Conservation (phyloP, 1,140 invertebrate genomes). For the Drosophila tristis region DNA sequence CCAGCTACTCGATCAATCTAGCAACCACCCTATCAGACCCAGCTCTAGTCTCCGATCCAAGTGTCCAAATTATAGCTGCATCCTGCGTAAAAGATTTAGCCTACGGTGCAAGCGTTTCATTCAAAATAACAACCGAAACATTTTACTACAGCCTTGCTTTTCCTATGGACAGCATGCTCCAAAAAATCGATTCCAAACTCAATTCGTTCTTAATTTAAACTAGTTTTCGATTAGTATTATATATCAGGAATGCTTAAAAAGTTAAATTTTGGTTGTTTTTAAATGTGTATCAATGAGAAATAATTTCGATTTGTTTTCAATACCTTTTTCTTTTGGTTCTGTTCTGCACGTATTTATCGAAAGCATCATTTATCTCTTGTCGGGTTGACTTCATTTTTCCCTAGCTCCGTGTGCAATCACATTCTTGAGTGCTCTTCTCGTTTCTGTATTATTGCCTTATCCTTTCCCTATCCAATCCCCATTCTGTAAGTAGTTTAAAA, state of each 20-base stretch:
- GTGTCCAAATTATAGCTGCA: slow-evolving; percentile 52
- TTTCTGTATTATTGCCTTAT: neutral
- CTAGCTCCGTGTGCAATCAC: too few relatives aligned
- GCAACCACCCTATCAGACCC: slow-evolving; percentile 22
- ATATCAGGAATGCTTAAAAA: slow-evolving; percentile 25
- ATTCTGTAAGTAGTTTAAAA: slow-evolving; percentile 1
- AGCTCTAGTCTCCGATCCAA: slow-evolving; percentile 49
- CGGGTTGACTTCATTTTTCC: too few relatives aligned
- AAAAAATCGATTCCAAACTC: slow-evolving; percentile 29
- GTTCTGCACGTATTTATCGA: too few relatives aligned
- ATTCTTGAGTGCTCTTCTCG: too few relatives aligned
- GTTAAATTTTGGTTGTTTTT: slow-evolving; percentile 1
- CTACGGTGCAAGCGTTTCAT: slow-evolving; percentile 20
- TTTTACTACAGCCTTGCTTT: slow-evolving; percentile 23
- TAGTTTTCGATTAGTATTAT: slow-evolving; percentile 17
- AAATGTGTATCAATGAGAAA: too few relatives aligned
- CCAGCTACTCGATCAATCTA: slow-evolving; percentile 22
- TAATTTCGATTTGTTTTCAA: neutral
- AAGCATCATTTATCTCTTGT: neutral
- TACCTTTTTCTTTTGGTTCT: neutral
- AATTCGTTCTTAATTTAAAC: slow-evolving; percentile 2
- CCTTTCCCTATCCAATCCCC: neutral
- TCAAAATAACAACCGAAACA: slow-evolving; percentile 9
- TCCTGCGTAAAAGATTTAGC: slow-evolving; percentile 25
- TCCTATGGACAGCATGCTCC: slow-evolving; percentile 40